phyloP scores from a whole-genome alignment of 1,140 invertebrate species.

The Homalodisca vitripennis region DNA sequence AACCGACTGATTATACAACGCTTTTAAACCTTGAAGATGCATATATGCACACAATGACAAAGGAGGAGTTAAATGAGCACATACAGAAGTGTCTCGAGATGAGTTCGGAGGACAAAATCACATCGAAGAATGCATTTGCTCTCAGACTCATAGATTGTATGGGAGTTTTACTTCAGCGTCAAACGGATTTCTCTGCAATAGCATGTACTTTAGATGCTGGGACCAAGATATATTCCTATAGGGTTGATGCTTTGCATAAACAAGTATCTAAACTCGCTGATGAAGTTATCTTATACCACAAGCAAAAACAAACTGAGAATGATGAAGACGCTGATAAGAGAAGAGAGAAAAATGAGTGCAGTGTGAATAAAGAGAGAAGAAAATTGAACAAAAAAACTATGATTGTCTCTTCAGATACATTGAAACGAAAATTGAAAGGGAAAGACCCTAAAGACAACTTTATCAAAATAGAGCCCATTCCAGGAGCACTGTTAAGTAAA shows the following conservation, averaged over 20 bases:
- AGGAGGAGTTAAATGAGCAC: background rate
- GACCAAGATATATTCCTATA: slow-evolving; percentile 1
- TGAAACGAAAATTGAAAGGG: background rate
- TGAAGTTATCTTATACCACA: background rate
- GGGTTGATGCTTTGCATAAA: slow-evolving; percentile 11
- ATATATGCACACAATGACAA: background rate
- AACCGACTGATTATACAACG: background rate
- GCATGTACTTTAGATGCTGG: slow-evolving; percentile 24
- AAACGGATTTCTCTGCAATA: slow-evolving; percentile 15
- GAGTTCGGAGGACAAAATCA: slow-evolving; percentile 23
- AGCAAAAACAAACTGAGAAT: background rate
- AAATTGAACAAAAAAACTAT: slow-evolving; percentile 1
- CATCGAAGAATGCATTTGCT: slow-evolving; percentile 23
- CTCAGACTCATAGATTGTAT: slow-evolving; percentile 24
- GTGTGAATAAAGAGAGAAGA: background rate
- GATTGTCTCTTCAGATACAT: background rate
- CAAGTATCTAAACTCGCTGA: slow-evolving; percentile 5
- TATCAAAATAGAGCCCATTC: background rate
- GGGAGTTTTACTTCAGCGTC: slow-evolving; percentile 1
- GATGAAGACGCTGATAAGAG: background rate
- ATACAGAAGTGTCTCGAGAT: slow-evolving; percentile 18
- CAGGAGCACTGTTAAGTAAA: background rate
- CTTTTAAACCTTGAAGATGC: background rate
- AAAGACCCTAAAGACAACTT: slow-evolving; percentile 15
- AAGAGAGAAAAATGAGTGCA: background rate